phyloP scores from a whole-genome alignment of 2,888 invertebrate genomes.

The Neocrepidodera transversa region DNA sequence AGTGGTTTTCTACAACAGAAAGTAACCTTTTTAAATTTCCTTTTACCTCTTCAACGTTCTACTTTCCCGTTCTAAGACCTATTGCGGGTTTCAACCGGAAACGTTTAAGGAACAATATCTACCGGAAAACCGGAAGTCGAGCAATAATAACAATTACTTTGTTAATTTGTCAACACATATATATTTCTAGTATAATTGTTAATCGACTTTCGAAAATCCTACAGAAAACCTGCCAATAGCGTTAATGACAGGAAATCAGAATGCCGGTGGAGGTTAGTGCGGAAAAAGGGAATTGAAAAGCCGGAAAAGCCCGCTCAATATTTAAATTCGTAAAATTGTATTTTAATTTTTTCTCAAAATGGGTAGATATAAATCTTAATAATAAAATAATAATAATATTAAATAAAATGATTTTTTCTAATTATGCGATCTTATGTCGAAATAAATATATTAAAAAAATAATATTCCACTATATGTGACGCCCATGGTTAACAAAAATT shows the following conservation, averaged over 20 bases:
- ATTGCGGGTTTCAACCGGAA: slow-evolving; percentile 27
- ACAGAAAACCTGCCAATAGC: slow-evolving; percentile 31
- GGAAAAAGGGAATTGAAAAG: too few species aligned
- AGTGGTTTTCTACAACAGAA: too few species aligned
- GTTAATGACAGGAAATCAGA: slow-evolving; percentile 6
- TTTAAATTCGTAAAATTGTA: too few species aligned
- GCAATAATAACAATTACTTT: slow-evolving; percentile 17
- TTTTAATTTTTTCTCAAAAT: too few species aligned
- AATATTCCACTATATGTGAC: too few species aligned
- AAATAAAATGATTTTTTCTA: too few species aligned
- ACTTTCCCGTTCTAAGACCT: slow-evolving; percentile 14
- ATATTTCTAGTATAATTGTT: slow-evolving; percentile 13
- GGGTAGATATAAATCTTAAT: too few species aligned
- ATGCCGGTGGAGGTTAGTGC: slow-evolving; percentile 15
- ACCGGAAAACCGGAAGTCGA: slow-evolving; percentile 16
- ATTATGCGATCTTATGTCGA: too few species aligned
- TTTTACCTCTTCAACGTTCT: slow-evolving; percentile 2
- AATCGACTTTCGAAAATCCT: slow-evolving; percentile 24
- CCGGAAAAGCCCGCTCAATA: background rate
- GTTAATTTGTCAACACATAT: slow-evolving; percentile 22
- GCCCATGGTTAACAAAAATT: too few species aligned
- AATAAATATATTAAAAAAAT: too few species aligned
- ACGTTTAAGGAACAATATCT: slow-evolving; percentile 25
- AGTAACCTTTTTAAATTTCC: too few species aligned
- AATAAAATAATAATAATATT: too few species aligned